These are phyloP conservation scores for Drosophila paulistorum DNA, from an alignment of 1,140 invertebrate genomes.

Conservation along the genomic window DNA sequence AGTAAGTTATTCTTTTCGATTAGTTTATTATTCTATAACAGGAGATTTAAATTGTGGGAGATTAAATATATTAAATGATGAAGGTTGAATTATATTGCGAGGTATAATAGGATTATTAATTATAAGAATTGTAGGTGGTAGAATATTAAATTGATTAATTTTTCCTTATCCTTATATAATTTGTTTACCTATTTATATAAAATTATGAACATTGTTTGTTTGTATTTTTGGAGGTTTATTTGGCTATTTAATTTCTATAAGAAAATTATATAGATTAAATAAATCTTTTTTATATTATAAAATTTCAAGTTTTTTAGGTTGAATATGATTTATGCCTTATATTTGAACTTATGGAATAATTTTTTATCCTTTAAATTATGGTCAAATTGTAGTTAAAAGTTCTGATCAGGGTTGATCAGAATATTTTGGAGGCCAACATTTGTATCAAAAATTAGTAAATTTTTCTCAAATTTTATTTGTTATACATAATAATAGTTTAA, in stretches of 20 bases:
- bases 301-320: conserved; percentile 71
- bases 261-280: conserved; percentile 76
- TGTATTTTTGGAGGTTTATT: conserved; percentile 78
- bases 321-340: conserved; percentile 83
- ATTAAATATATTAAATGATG: conserved; percentile 83
- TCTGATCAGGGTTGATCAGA: conserved; percentile 84
- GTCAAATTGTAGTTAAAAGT: conserved; percentile 68
- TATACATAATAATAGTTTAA: conserved; percentile 83
- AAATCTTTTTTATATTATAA: conserved; percentile 82
- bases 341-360: conserved; percentile 76
- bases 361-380: conserved; percentile 46
- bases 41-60: conserved; percentile 83
- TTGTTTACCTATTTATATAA: conserved; percentile 83
- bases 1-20: conserved; percentile 82
- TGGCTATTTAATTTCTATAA: conserved; percentile 82
- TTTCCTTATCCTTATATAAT: conserved; percentile 83
- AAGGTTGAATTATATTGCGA: conserved; percentile 83
- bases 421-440: conserved; percentile 82
- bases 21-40: conserved; percentile 84
- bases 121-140: conserved; percentile 83
- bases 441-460: conserved; percentile 64
- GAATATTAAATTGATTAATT: conserved; percentile 83
- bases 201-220: conserved; percentile 83
- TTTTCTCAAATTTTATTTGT: conserved; percentile 55
- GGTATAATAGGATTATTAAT: conserved; percentile 84